Conservation (phyloP, 2,797 vertebrate genomes). For the Sus cebifrons region DNA sequence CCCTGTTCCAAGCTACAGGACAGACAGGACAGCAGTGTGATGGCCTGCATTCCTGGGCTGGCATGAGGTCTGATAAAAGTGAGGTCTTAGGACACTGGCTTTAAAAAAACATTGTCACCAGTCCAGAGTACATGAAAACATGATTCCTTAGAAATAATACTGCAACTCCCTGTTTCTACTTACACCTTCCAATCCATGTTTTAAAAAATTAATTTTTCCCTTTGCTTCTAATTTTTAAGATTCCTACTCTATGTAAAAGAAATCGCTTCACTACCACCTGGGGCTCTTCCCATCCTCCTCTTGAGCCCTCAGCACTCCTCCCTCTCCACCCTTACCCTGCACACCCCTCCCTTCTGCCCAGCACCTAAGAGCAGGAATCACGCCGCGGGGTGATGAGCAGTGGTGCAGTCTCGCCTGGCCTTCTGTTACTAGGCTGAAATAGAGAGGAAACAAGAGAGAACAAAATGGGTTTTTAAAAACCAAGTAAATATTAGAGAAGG, state of each 20-base stretch:
- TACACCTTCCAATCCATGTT: conserved; percentile 37
- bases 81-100: conserved; percentile 65
- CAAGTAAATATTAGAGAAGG: conserved; percentile 78
- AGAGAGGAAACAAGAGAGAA: conserved; percentile 90
- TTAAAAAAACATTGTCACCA: conserved; percentile 66
- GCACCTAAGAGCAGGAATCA: conserved; percentile 86
- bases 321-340: conserved; percentile 69
- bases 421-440: conserved; percentile 91
- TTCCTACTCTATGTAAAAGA: conserved; percentile 2
- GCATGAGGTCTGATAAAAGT: conserved; percentile 70
- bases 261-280: conserved; percentile 38
- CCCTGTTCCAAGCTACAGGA: conserved; percentile 12
- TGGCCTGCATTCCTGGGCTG: conserved; percentile 35
- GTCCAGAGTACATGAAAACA: conserved; percentile 65
- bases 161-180: conserved; percentile 56
- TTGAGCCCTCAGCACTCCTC: conserved; percentile 33
- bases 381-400: conserved; percentile 85
- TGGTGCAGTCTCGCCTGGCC: conserved; percentile 88
- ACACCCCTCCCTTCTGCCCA: conserved; percentile 81
- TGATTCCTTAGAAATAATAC: conserved; percentile 69
- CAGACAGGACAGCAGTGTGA: not conserved
- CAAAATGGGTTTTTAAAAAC: conserved; percentile 87
- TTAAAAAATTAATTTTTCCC: conserved; percentile 57
- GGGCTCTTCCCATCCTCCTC: conserved; percentile 62
- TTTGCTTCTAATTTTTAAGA: conserved; percentile 57